These are phyloP conservation scores for Lithobates pipiens DNA, from an alignment of 2,797 vertebrate species.

Conservation along the genomic window DNA sequence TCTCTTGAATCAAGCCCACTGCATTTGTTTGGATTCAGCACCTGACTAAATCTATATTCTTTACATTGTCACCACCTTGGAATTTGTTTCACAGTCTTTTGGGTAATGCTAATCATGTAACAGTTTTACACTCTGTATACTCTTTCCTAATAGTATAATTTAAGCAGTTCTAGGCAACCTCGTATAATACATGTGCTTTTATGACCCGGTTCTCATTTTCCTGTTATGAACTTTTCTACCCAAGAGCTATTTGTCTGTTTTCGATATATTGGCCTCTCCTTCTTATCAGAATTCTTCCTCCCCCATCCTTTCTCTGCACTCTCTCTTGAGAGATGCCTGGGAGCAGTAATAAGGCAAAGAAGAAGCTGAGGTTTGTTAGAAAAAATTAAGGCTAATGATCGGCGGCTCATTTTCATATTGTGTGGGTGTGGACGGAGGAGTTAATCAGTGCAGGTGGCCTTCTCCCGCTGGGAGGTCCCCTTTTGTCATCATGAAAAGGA, in stretches of 20 bases:
- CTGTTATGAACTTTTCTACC: conserved; percentile 61
- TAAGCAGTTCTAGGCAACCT: background rate
- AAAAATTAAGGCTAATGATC: conserved; percentile 81
- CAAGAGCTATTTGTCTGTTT: conserved; percentile 42
- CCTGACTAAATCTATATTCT: background rate
- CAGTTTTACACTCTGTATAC: background rate
- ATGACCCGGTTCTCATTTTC: conserved; percentile 23
- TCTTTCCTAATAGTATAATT: background rate
- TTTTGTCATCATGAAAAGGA: conserved; percentile 82
- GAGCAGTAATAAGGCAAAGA: conserved; percentile 68
- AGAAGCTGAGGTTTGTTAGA: conserved; percentile 76
- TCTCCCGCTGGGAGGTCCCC: conserved; percentile 79
- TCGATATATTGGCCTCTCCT: conserved; percentile 48
- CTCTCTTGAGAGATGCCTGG: conserved; percentile 70
- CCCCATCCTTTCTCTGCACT: conserved; percentile 17
- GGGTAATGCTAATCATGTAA: background rate
- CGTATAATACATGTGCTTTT: conserved; percentile 11
- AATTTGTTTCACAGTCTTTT: background rate
- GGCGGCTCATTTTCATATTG: conserved; percentile 81
- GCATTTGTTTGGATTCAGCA: background rate
- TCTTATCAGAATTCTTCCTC: conserved; percentile 50
- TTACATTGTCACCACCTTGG: background rate
- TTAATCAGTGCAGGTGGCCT: conserved; percentile 86
- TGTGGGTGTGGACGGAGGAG: conserved; percentile 79
- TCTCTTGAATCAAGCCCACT: background rate